Evolutionary conservation across 2,113 vertebrate genomes (phyloP), one percentile per base, ranked within the genome.

Genomic region (Mugil cephalus): DNA sequence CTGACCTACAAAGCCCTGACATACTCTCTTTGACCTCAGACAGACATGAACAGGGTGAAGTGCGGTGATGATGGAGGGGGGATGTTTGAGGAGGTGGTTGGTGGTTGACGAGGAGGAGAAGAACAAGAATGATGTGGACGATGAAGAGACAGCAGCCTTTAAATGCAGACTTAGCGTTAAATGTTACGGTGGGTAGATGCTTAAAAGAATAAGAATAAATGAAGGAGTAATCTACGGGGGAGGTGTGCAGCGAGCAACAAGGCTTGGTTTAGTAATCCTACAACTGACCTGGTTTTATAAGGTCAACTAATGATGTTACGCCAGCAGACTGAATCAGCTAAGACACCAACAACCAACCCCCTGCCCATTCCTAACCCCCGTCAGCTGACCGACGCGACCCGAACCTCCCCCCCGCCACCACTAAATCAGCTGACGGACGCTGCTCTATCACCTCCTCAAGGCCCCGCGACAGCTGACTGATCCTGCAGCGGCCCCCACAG

Each of bases 221-320:
- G 15, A 54, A 50, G 48, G 30, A 24, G 52, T 50, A n/a, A n/a
- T 11, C 34, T 7, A 18, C 1, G 12, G 21, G 14, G 24, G 54
- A 6, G 35, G 34, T 8, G 21, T 21, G 21, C 74, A 10, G 40
- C 10, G 38, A 39, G 55, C 19, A 38, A 60, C 8, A 34, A 64
- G 74, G 69, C 65, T 68, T 61, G 45, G 48, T 72, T 80, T 73
- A 59, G 66, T 92, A 94, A 94, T 94, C 89, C 92, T 42, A 60
- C 77, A 51, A 74, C 58, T 34, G 65, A 84, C 86, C 93, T 93
- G 86, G 79, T 88, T 93, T 94, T 89, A 87, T 82, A 77, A 67
- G 59, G 80, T 89, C 65, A 17, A 67, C 79, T 89, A 94, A 93
- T 82, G 70, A 86, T 52, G 67, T 72, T 74, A 78, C 81, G 17